Base-by-base conservation (phyloP, 2,797 vertebrate genomes). In the Psittacula echo region DNA sequence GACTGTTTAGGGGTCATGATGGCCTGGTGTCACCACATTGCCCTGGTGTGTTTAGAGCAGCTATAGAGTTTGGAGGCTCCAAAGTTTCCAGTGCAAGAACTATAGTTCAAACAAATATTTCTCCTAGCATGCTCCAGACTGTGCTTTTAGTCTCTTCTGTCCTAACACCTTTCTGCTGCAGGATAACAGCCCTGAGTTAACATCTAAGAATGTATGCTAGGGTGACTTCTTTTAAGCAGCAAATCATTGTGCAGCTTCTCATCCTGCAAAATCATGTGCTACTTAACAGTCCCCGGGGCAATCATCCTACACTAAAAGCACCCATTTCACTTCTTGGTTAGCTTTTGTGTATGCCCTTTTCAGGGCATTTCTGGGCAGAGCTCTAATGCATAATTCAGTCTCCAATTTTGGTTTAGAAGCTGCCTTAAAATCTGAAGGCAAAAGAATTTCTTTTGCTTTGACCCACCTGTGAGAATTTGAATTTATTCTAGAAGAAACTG, bases 91-190 rank as follows among this genome's bases (percentile, higher is more conserved):
- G 22, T 6, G 14, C 10, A 75, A 47, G 56, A 81, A 27, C n/a
- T 56, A 1, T 3, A 22, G 48, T 70, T 64, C 67, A 67, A 44
- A 9, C 3, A 4, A n/a, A 18, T 3, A 2, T 32, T 62, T 54
- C 22, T 85, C 17, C 47, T 20, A 2, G 22, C 7, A 8, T 0
- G 0, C 13, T 77, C 30, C 19, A 13, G 21, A 5, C 19, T 29
- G 15, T 32, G 7, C 41, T 71, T 68, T 39, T 53, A 74, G 13
- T 20, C 15, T 39, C 17, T 30, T 50, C 58, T 34, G 10, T 82
- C 53, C 81, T 47, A 12, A 20, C 6, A 14, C 5, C 34, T 72
- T 65, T 42, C 3, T 2, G 23, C 34, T 93, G 23, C 54, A 61
- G 19, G 24, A 11, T 2, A 21, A 37, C 15, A 91, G 14, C 21